Evolutionary conservation across 2,797 vertebrate species (phyloP).

Genomic region (Mus minutoides): DNA sequence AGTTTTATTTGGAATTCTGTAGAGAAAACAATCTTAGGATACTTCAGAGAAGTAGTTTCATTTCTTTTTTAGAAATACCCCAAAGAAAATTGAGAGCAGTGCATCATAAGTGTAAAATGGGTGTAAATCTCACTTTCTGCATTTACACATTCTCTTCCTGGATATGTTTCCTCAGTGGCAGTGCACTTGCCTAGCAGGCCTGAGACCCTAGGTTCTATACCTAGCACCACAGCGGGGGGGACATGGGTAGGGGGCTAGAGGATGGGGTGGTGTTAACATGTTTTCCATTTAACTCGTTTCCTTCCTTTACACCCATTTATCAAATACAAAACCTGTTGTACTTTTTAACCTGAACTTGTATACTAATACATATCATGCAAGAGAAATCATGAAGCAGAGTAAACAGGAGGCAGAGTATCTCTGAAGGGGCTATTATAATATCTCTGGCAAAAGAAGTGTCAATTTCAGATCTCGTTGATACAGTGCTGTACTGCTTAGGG

Average conservation of each 20-base stretch:
- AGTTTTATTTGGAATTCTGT: constrained; percentile 26
- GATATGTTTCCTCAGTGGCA: neutral
- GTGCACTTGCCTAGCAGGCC: neutral
- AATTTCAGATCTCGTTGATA: neutral
- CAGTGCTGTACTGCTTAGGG: neutral
- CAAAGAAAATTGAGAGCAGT: neutral
- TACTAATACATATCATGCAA: neutral
- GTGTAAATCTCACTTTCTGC: neutral
- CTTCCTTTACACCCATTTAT: neutral
- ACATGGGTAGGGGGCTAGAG: no score
- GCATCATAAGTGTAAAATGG: neutral
- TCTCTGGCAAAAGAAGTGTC: neutral
- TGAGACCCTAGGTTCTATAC: neutral
- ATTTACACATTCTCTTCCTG: neutral
- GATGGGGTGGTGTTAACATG: neutral
- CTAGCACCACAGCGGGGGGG: neutral
- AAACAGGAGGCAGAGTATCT: neutral
- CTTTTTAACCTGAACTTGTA: constrained; percentile 1
- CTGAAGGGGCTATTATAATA: neutral
- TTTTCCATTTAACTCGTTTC: neutral
- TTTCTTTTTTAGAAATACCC: neutral
- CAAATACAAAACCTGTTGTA: neutral
- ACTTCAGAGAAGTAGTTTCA: constrained; percentile 1
- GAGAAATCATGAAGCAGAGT: constrained; percentile 17
- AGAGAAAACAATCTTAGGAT: neutral